Conservation (phyloP, 2,113 vertebrate species). For the Fregetta grallaria region DNA sequence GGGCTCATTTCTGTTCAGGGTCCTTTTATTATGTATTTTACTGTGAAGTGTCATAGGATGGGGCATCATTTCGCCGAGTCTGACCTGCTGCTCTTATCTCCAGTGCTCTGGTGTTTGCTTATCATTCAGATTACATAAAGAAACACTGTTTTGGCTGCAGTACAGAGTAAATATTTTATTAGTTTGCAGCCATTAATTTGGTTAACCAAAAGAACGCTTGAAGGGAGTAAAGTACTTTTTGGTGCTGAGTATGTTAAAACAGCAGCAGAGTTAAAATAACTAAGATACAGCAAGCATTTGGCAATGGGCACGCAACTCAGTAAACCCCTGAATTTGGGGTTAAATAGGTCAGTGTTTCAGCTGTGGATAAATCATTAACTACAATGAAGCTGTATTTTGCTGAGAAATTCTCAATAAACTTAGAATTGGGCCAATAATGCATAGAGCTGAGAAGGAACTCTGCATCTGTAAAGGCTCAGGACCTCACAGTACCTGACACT, state of each 20-base stretch:
- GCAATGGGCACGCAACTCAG: fast-evolving
- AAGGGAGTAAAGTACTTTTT: not conserved
- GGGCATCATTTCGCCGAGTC: not conserved
- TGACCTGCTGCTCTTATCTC: not conserved
- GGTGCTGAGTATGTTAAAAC: not conserved
- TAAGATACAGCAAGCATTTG: not conserved
- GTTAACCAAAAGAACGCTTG: not conserved
- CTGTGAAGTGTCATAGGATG: not conserved
- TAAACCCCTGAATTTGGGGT: not conserved
- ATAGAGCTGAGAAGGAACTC: not conserved
- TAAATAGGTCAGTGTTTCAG: not conserved
- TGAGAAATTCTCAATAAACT: not conserved
- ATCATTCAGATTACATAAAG: not conserved
- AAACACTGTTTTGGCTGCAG: not conserved
- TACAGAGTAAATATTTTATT: not conserved
- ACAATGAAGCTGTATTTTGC: not conserved
- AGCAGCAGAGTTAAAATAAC: not conserved
- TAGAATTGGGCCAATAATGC: not conserved
- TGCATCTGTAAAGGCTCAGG: not conserved
- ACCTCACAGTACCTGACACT: not conserved
- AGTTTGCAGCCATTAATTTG: constrained; percentile 5
- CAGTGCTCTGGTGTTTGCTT: not conserved
- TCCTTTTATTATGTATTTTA: not conserved
- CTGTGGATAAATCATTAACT: not conserved
- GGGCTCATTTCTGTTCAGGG: not conserved